A percentile compares a stretch with the other conserved stretches of the same genome.
Evolutionary conservation across 2,888 invertebrate genomes (phyloP).

Genomic region (Diarsia dahlii): DNA sequence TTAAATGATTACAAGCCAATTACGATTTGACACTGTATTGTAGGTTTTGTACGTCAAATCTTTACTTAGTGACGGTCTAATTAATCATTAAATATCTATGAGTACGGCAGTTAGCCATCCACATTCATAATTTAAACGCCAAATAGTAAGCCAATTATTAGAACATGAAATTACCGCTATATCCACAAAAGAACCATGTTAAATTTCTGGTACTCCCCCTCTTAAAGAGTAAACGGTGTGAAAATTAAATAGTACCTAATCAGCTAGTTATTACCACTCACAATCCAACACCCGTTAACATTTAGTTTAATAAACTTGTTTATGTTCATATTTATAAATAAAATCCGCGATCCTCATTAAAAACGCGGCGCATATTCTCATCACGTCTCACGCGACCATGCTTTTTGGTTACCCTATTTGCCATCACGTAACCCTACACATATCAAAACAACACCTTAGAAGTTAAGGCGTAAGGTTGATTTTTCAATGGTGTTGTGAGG

Average conservation of each 20-base stretch:
- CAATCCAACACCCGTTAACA: constrained; percentile 3
- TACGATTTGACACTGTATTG: no score
- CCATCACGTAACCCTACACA: constrained; percentile 26
- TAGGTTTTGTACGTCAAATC: no score
- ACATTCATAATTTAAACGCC: background rate
- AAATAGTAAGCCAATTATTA: no score
- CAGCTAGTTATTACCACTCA: background rate
- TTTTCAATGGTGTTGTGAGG: constrained; percentile 19
- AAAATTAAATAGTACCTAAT: background rate
- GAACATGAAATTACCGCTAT: no score
- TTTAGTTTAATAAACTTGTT: constrained; percentile 46
- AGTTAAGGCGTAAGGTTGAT: constrained; percentile 53
- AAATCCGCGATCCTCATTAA: constrained; percentile 77
- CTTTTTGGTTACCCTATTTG: constrained; percentile 43
- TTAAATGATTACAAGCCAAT: no score
- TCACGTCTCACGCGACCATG: constrained; percentile 77
- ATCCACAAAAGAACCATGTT: background rate
- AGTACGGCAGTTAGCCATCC: no score
- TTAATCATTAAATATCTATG: no score
- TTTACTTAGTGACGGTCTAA: no score
- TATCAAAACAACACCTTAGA: constrained; percentile 63
- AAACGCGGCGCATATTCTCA: constrained; percentile 80
- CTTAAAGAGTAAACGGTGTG: background rate
- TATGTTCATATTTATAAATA: constrained; percentile 68
- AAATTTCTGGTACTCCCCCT: no score